These are phyloP conservation scores for Galerucella nymphaeae DNA, from an alignment of 2,888 invertebrate species.

Conservation along the genomic window DNA sequence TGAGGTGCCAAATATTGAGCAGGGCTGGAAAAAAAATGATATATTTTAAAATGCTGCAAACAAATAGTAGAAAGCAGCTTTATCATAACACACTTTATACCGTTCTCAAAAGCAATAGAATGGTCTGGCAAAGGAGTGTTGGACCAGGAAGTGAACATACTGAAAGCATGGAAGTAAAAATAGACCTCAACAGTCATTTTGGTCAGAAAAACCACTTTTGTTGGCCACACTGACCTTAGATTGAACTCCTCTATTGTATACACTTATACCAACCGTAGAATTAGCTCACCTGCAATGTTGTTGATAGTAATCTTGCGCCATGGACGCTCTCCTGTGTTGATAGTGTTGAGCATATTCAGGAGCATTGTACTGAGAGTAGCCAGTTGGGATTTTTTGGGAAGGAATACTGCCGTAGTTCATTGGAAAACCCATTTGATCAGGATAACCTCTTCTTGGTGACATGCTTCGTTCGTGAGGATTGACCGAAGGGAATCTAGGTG, in stretches of 20 bases:
- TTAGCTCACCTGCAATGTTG: conserved; percentile 41
- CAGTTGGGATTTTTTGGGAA: conserved; percentile 54
- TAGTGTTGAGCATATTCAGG: conserved; percentile 59
- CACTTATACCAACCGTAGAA: not conserved
- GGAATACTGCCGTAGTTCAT: conserved; percentile 53
- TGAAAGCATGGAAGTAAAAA: no score
- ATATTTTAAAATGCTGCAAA: not conserved
- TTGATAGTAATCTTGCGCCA: conserved; percentile 52
- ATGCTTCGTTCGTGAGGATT: conserved; percentile 53
- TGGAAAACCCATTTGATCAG: conserved; percentile 50
- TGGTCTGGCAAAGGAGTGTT: no score
- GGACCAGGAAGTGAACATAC: no score
- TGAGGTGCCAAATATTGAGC: conserved; percentile 50
- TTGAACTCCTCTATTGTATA: no score
- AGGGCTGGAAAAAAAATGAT: conserved; percentile 38
- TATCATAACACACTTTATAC: no score
- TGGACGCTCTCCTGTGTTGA: conserved; percentile 51
- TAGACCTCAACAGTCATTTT: no score
- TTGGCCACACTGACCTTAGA: no score
- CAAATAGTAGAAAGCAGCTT: no score
- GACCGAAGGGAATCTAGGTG: conserved; percentile 47
- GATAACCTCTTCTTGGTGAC: conserved; percentile 55
- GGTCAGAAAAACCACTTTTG: no score
- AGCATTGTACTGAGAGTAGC: conserved; percentile 51
- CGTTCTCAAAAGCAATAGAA: no score